Conservation (phyloP, 2,113 vertebrate species). For the Microcebus jonahi region DNA sequence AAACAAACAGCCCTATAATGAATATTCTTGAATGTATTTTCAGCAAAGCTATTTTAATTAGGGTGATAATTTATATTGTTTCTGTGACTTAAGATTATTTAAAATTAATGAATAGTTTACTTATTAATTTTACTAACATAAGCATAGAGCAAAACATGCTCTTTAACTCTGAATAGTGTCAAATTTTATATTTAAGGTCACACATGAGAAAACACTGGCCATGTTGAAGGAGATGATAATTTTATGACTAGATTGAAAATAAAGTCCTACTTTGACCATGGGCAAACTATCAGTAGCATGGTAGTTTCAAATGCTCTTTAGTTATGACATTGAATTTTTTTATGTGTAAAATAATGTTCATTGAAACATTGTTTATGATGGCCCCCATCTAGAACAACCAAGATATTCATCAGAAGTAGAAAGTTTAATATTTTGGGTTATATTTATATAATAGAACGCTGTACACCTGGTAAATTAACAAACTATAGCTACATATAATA, state of each 20-base stretch:
- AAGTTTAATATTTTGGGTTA: slow-evolving; percentile 20
- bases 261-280: background rate
- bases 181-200: background rate
- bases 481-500: background rate
- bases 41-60: slow-evolving; percentile 5
- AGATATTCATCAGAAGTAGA: background rate
- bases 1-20: background rate
- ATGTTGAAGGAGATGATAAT: background rate
- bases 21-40: background rate
- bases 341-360: background rate
- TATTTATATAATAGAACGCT: background rate
- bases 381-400: background rate
- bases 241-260: background rate
- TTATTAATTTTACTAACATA: background rate
- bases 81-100: background rate
- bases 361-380: background rate
- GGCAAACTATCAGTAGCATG: background rate
- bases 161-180: background rate
- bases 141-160: background rate
- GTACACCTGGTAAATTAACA: background rate
- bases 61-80: background rate
- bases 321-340: background rate
- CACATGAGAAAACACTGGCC: background rate
- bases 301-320: slow-evolving; percentile 4
- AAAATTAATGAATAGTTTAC: background rate